Evolutionary conservation across 2,797 vertebrate genomes (phyloP).

Genomic region (Xiphophorus birchmanni): DNA sequence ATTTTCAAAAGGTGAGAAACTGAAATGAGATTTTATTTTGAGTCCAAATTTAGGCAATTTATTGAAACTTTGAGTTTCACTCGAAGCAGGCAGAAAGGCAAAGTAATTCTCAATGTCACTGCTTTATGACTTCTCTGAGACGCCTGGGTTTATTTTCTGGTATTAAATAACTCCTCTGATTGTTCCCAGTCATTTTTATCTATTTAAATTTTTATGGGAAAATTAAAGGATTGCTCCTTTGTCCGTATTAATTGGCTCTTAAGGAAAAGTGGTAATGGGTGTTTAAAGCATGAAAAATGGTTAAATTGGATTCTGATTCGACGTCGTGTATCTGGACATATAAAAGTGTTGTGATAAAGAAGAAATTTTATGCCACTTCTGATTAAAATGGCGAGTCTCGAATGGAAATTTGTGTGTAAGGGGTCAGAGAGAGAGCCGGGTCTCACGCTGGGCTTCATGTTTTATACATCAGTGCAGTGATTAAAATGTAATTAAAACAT

Average conservation of each 20-base stretch:
- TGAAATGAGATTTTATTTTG: background rate
- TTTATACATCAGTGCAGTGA: conserved; percentile 64
- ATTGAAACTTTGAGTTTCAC: background rate
- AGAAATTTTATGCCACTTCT: conserved; percentile 61
- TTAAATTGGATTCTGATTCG: conserved; percentile 77
- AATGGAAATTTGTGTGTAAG: conserved; percentile 44
- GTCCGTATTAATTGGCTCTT: conserved; percentile 78
- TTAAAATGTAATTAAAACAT: conserved; percentile 66
- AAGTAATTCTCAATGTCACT: conserved; percentile 39
- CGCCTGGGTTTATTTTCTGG: conserved; percentile 53
- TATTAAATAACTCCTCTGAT: conserved; percentile 62
- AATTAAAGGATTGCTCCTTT: conserved; percentile 77
- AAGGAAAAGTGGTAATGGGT: conserved; percentile 50
- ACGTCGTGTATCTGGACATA: conserved; percentile 57
- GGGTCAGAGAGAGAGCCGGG: conserved; percentile 54
- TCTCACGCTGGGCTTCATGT: conserved; percentile 57
- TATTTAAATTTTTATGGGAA: conserved; percentile 83
- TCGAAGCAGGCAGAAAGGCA: background rate
- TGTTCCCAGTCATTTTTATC: conserved; percentile 61
- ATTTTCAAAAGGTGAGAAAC: background rate
- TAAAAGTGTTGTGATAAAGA: conserved; percentile 67
- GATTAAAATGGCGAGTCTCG: conserved; percentile 57
- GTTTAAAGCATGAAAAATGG: conserved; percentile 73
- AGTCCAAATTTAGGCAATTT: background rate
- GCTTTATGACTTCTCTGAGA: conserved; percentile 46